Conservation (phyloP, 35 echinoderm and acorn worm species). For the Chiridota heheva region DNA sequence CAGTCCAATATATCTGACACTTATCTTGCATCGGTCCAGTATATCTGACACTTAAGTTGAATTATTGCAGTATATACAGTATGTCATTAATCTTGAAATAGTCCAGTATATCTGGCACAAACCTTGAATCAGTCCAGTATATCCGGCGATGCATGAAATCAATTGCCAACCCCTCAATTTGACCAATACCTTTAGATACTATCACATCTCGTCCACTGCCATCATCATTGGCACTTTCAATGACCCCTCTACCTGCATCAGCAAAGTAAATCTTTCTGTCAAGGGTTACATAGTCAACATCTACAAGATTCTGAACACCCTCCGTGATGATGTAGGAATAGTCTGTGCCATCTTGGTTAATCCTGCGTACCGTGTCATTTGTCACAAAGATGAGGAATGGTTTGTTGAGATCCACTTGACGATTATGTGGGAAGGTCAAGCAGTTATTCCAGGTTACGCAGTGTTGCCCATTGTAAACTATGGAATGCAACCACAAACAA, state of each 20-base stretch:
- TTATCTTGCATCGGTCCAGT: no score
- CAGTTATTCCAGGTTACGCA: conserved; percentile 59
- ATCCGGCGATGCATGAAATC: conserved; percentile 93
- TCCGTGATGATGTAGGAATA: conserved; percentile 48
- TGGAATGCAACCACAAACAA: no score
- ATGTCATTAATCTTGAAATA: no score
- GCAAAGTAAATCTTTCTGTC: conserved; percentile 77
- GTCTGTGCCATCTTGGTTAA: conserved; percentile 81
- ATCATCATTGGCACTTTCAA: conserved; percentile 70
- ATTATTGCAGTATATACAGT: no score
- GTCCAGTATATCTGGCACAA: no score
- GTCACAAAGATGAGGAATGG: conserved; percentile 82
- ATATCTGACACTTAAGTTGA: no score
- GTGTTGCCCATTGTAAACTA: conserved; percentile 40
- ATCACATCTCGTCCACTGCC: conserved; percentile 50
- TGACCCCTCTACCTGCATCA: conserved; percentile 65
- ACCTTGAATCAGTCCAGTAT: conserved; percentile 92
- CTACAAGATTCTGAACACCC: conserved; percentile 51
- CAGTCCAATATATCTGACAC: no score
- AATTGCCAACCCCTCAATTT: conserved; percentile 71
- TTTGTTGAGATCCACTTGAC: background rate
- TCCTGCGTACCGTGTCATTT: conserved; percentile 67
- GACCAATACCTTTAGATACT: conserved; percentile 32
- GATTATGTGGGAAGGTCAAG: conserved; percentile 20
- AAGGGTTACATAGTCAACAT: conserved; percentile 65